phyloP scores from a whole-genome alignment of 2,888 invertebrate genomes.

The Digitonthophagus gazella region DNA sequence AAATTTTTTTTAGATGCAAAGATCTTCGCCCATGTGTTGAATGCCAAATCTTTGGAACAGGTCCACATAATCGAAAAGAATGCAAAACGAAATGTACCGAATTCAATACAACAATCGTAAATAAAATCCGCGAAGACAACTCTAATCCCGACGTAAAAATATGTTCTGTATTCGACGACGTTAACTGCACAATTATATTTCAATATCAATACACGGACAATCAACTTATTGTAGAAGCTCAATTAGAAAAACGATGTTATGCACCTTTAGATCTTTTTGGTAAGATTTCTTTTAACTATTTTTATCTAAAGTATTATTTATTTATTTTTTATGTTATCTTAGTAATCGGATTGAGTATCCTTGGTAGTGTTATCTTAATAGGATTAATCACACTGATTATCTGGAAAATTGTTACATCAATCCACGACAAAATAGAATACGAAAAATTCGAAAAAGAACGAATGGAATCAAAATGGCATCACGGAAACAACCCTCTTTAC shows the following conservation, averaged over 20 bases:
- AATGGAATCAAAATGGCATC: slow-evolving; percentile 67
- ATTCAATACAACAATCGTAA: slow-evolving; percentile 44
- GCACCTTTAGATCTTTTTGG: slow-evolving; percentile 39
- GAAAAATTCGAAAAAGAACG: slow-evolving; percentile 70
- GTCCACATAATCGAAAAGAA: slow-evolving; percentile 40
- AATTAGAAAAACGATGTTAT: slow-evolving; percentile 50
- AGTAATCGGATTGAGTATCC: slow-evolving; percentile 69
- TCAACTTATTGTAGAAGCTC: slow-evolving; percentile 48
- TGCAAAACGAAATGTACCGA: slow-evolving; percentile 42
- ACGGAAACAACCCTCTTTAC: slow-evolving; percentile 78
- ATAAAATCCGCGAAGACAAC: slow-evolving; percentile 42
- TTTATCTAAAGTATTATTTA: background rate
- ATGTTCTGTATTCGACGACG: slow-evolving; percentile 49
- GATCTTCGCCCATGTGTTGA: slow-evolving; percentile 69
- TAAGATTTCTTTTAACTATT: slow-evolving; percentile 6
- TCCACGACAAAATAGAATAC: slow-evolving; percentile 74
- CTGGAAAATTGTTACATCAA: slow-evolving; percentile 73
- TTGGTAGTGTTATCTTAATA: slow-evolving; percentile 66
- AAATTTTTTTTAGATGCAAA: slow-evolving; percentile 55
- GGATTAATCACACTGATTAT: slow-evolving; percentile 68
- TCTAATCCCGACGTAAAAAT: slow-evolving; percentile 41
- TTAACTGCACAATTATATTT: slow-evolving; percentile 52
- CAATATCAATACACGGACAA: slow-evolving; percentile 50
- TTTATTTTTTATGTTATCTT: slow-evolving; percentile 44
- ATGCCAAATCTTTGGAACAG: slow-evolving; percentile 58